A percentile compares a stretch with the other conserved stretches of the same genome.
Conservation (phyloP, 2,888 invertebrate genomes). For the Psylliodes chrysocephalus region DNA sequence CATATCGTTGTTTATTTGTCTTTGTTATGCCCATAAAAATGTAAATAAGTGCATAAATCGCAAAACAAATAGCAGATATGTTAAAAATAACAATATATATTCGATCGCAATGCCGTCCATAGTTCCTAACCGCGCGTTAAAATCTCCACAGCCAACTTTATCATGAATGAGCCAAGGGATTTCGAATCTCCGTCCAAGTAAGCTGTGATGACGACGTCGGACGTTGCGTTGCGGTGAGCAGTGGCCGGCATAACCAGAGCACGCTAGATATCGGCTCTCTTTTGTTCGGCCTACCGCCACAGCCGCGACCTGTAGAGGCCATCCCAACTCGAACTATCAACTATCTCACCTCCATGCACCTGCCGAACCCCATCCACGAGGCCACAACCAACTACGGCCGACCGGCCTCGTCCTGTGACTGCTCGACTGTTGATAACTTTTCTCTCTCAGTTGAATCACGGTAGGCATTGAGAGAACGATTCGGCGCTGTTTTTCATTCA, state of each 20-base stretch:
- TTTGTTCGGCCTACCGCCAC: slow-evolving; percentile 31
- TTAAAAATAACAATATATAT: no score
- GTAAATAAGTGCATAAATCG: no score
- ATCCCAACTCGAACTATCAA: slow-evolving; percentile 48
- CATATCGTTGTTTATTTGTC: no score
- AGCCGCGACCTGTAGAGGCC: slow-evolving; percentile 44
- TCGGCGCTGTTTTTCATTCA: slow-evolving; percentile 20
- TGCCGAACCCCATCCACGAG: slow-evolving; percentile 32
- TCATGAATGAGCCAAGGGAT: neutral
- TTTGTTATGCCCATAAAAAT: no score
- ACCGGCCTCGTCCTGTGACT: slow-evolving; percentile 27
- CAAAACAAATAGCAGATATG: no score
- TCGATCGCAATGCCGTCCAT: no score
- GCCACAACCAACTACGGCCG: slow-evolving; percentile 12
- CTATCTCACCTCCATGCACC: slow-evolving; percentile 42
- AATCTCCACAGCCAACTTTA: neutral
- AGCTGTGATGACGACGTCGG: neutral
- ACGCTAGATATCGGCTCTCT: slow-evolving; percentile 43
- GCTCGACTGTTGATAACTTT: slow-evolving; percentile 37
- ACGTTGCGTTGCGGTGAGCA: slow-evolving; percentile 17
- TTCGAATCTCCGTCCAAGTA: neutral
- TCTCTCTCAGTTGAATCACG: slow-evolving; percentile 46
- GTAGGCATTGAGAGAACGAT: slow-evolving; percentile 44
- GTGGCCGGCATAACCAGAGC: slow-evolving; percentile 46
- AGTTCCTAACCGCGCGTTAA: neutral